Evolutionary conservation across 2,888 invertebrate species (phyloP).

Genomic region (Atherix ibis): DNA sequence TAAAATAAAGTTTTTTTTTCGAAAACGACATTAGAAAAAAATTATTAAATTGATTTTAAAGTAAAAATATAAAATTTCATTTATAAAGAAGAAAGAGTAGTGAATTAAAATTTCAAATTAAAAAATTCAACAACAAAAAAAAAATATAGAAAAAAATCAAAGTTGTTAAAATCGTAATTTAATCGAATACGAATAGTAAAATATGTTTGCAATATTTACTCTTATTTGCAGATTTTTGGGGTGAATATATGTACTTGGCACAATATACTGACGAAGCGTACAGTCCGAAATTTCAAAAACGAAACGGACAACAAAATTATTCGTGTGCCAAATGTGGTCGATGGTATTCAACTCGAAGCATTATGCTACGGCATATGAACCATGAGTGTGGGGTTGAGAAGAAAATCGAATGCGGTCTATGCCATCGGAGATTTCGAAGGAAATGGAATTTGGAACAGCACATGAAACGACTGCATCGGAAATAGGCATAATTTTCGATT

Average conservation of each 20-base stretch:
- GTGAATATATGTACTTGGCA: constrained; percentile 15
- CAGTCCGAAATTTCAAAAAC: constrained; percentile 8
- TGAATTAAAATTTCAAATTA: no score
- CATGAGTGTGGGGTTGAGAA: constrained; percentile 28
- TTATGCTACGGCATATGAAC: constrained; percentile 18
- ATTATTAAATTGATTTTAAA: neutral
- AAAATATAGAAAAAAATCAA: neutral
- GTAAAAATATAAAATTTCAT: neutral
- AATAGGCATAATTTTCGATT: neutral
- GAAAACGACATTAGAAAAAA: neutral
- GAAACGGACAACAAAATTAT: constrained; percentile 9
- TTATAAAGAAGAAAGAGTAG: neutral
- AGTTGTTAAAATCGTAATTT: neutral
- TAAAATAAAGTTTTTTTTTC: neutral
- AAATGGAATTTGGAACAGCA: constrained; percentile 37
- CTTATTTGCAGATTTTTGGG: constrained; percentile 16
- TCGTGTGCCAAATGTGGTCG: constrained; percentile 17
- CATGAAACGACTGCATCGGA: constrained; percentile 31
- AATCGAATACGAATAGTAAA: no score
- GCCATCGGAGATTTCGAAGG: constrained; percentile 30
- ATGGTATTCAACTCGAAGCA: constrained; percentile 17
- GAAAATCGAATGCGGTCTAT: constrained; percentile 27
- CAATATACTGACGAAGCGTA: constrained; percentile 13
- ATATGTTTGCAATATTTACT: no score
- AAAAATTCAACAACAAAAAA: neutral